A percentile compares a stretch with the other conserved stretches of the same genome.
These are phyloP conservation scores for Equus przewalskii DNA, from an alignment of 2,113 vertebrate genomes.

Conservation along the genomic window DNA sequence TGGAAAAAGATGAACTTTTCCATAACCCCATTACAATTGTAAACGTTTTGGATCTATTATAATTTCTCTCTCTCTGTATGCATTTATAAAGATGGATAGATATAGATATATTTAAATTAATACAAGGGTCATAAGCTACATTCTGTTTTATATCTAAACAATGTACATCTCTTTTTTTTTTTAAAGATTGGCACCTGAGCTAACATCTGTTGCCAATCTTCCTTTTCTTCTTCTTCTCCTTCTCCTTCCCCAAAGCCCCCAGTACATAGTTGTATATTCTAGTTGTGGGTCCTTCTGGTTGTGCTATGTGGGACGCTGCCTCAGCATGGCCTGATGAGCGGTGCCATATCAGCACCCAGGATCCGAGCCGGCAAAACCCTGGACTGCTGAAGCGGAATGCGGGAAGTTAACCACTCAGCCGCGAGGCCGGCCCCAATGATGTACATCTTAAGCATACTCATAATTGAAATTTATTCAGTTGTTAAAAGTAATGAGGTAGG, in stretches of 20 bases:
- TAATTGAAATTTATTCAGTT: background rate
- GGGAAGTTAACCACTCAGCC: too few species aligned
- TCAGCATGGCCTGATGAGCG: too few species aligned
- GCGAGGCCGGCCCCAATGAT: background rate
- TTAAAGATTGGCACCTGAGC: too few species aligned
- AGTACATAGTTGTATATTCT: too few species aligned
- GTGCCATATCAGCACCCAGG: too few species aligned
- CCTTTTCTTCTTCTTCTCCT: too few species aligned
- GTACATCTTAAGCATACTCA: background rate
- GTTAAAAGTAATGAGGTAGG: background rate
- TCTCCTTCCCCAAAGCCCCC: too few species aligned
- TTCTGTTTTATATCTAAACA: background rate
- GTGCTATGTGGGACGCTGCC: too few species aligned
- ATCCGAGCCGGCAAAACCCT: too few species aligned
- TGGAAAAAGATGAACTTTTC: background rate
- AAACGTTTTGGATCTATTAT: background rate
- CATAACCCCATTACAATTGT: background rate
- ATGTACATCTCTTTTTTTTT: background rate
- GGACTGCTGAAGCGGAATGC: too few species aligned
- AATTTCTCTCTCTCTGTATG: background rate
- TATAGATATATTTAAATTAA: conserved; percentile 28
- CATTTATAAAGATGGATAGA: background rate
- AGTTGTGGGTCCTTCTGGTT: too few species aligned
- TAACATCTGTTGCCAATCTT: too few species aligned
- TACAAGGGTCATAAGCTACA: background rate